A percentile compares a stretch with the other conserved stretches of the same genome.
These are phyloP conservation scores for Urocolius indicus DNA, from an alignment of 2,113 vertebrate species.

Conservation along the genomic window DNA sequence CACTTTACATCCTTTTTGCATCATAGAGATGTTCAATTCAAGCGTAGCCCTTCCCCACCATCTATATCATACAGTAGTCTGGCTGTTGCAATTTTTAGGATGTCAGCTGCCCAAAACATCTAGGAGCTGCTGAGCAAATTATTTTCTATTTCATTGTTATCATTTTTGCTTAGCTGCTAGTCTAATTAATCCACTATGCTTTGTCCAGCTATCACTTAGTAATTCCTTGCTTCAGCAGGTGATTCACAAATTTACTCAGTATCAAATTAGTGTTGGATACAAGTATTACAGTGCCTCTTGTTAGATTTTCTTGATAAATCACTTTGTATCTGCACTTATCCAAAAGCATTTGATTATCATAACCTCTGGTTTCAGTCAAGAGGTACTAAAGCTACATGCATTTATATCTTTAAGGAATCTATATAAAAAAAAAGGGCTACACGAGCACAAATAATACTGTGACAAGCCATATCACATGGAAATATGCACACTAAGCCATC, in stretches of 20 bases:
- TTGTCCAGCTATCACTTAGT: neutral
- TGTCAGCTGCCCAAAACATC: neutral
- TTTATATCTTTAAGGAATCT: neutral
- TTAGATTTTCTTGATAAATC: neutral
- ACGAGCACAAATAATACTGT: neutral
- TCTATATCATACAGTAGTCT: neutral
- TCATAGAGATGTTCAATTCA: neutral
- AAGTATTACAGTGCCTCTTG: neutral
- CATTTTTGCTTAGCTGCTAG: neutral
- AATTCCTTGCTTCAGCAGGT: neutral
- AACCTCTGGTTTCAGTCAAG: neutral
- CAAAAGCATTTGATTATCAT: neutral
- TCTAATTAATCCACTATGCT: neutral
- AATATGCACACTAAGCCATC: neutral
- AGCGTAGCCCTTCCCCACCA: neutral
- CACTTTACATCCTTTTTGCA: neutral
- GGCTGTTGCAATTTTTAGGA: neutral
- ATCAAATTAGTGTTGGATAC: neutral
- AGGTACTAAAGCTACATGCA: neutral
- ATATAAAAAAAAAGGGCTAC: neutral
- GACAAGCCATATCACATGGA: neutral
- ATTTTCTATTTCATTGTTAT: neutral
- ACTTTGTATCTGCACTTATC: neutral
- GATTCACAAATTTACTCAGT: neutral
- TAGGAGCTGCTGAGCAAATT: neutral